Evolutionary conservation across 2,797 vertebrate genomes (phyloP).

Genomic region (Amazonetta brasiliensis): DNA sequence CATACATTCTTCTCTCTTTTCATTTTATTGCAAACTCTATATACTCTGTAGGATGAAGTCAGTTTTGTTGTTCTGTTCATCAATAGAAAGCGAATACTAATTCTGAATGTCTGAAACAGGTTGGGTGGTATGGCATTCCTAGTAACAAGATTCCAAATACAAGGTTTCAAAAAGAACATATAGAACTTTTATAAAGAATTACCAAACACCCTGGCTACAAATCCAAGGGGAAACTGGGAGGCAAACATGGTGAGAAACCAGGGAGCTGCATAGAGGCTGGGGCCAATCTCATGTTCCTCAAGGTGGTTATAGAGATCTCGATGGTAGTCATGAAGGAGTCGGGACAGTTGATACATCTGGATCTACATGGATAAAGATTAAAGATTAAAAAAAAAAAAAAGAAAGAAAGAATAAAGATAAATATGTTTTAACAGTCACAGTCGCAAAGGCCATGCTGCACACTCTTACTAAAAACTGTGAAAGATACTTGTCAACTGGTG

Average conservation of each 20-base stretch:
- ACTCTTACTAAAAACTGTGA: background rate
- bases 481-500: background rate
- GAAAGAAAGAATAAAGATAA: background rate
- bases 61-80: background rate
- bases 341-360: constrained; percentile 98
- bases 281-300: constrained; percentile 94
- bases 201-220: constrained; percentile 97
- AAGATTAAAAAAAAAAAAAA: background rate
- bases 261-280: constrained; percentile 95
- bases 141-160: background rate
- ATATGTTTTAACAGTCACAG: background rate
- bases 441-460: background rate
- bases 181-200: constrained; percentile 29
- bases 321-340: constrained; percentile 97
- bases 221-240: constrained; percentile 96
- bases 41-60: background rate
- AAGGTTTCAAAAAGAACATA: background rate
- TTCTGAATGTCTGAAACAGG: background rate
- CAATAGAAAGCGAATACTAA: background rate
- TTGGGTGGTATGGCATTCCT: background rate
- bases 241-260: constrained; percentile 98
- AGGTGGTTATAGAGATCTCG: constrained; percentile 92
- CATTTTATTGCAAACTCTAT: background rate
- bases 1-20: background rate
- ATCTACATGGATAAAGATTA: constrained; percentile 81